Conservation (phyloP, 2,113 vertebrate genomes). For the Elachura formosa region DNA sequence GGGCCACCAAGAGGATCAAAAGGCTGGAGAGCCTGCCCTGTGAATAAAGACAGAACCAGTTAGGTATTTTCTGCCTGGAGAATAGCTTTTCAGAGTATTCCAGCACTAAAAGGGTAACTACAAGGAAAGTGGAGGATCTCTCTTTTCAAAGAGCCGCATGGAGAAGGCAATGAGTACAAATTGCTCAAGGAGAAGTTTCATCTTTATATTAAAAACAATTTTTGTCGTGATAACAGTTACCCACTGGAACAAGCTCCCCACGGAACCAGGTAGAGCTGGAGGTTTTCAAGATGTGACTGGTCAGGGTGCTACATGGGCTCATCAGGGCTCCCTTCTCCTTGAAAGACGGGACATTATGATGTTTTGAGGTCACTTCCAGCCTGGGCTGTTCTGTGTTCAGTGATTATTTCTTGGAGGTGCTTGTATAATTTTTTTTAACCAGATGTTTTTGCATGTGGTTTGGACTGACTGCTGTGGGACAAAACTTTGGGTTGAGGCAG, state of each 20-base stretch:
- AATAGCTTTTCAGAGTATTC: neutral
- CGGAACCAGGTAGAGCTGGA: neutral
- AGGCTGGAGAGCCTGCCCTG: neutral
- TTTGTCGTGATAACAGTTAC: neutral
- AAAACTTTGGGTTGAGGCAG: neutral
- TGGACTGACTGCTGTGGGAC: neutral
- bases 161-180: neutral
- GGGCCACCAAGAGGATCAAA: neutral
- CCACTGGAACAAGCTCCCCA: neutral
- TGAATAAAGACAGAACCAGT: neutral
- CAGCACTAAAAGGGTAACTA: neutral
- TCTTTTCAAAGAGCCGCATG: neutral
- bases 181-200: neutral
- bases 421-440: neutral
- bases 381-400: neutral
- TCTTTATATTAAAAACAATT: neutral
- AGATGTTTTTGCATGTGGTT: neutral
- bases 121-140: neutral
- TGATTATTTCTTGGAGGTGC: neutral
- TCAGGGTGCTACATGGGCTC: neutral
- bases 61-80: neutral
- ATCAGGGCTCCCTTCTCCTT: neutral
- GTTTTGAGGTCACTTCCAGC: neutral
- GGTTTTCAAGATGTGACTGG: neutral
- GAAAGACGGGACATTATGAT: neutral